These are phyloP conservation scores for Lepeophtheirus salmonis DNA, from an alignment of 1,140 invertebrate genomes.

Conservation along the genomic window DNA sequence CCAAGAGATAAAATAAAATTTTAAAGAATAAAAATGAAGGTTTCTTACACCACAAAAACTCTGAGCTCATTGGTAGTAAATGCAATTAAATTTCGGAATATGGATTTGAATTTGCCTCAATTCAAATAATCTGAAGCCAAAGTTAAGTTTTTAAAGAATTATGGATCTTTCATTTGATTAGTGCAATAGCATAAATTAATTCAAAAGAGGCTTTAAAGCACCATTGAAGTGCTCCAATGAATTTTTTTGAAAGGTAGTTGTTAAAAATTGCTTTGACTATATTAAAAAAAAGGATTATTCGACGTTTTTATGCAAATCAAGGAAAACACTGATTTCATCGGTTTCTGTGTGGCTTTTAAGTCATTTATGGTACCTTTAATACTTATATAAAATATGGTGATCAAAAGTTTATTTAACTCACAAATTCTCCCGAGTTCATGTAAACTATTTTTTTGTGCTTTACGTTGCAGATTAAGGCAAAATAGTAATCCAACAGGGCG, in stretches of 20 bases:
- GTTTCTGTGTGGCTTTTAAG: constrained; percentile 4
- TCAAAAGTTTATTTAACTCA: too few species aligned
- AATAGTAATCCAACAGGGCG: too few species aligned
- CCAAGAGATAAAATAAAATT: constrained; percentile 4
- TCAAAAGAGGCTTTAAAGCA: constrained; percentile 18
- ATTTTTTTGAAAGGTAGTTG: constrained; percentile 10
- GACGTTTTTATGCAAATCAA: not conserved
- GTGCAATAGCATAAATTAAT: constrained; percentile 18
- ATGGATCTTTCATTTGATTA: constrained; percentile 19
- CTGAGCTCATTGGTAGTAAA: not conserved
- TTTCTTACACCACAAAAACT: constrained; percentile 3
- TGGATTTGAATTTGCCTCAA: constrained; percentile 11
- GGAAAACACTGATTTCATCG: constrained; percentile 19
- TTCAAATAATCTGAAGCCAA: constrained; percentile 8
- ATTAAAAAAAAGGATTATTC: not conserved
- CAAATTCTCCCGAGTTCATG: too few species aligned
- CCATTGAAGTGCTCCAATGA: constrained; percentile 18
- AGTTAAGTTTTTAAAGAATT: not conserved
- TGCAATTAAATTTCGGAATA: constrained; percentile 9
- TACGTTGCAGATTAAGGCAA: too few species aligned
- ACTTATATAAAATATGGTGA: too few species aligned
- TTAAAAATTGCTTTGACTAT: not conserved
- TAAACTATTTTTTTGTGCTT: too few species aligned
- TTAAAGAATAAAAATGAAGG: constrained; percentile 12
- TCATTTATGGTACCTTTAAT: too few species aligned